Evolutionary conservation across 1,140 invertebrate species (phyloP).

Genomic region (Dryas iulia): DNA sequence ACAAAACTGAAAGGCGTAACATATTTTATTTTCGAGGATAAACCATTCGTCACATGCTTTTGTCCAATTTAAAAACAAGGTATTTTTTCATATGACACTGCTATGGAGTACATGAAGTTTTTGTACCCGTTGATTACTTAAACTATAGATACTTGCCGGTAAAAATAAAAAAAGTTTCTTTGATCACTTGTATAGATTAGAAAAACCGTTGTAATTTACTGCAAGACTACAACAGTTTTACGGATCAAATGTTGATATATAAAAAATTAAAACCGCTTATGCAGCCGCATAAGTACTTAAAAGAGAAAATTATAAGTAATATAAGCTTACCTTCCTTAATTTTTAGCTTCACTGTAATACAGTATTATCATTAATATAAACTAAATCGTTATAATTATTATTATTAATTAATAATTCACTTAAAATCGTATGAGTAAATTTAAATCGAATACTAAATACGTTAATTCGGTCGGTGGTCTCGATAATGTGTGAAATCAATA

Average conservation of each 20-base stretch:
- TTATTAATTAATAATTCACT: background rate
- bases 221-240: no score
- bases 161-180: no score
- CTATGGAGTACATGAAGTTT: no score
- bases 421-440: background rate
- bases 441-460: constrained; percentile 9
- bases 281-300: no score
- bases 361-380: background rate
- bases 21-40: background rate
- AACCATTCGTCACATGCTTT: background rate
- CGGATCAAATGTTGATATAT: no score
- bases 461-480: constrained; percentile 32
- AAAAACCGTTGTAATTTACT: no score
- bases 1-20: background rate
- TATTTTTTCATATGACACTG: background rate
- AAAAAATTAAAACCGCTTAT: no score
- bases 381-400: background rate
- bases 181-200: no score
- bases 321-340: background rate
- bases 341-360: background rate
- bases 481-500: constrained; percentile 37
- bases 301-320: no score
- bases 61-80: no score
- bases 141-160: background rate
- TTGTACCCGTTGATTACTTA: background rate